Evolutionary conservation across 1,140 invertebrate genomes (phyloP), one percentile per base, ranked within the genome.

Genomic region (Drosophila sturtevanti): DNA sequence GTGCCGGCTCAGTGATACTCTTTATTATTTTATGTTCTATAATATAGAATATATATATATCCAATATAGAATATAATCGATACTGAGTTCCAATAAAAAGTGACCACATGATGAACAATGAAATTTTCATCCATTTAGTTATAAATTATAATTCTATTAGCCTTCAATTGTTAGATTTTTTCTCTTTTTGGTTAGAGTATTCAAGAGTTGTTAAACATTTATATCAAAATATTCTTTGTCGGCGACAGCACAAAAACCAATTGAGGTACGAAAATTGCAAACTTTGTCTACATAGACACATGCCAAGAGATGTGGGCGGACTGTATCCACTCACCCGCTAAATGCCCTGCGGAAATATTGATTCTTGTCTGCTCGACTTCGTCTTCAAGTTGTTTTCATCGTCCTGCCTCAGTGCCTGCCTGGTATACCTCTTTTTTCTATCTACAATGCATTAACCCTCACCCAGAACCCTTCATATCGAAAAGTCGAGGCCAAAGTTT

Each of bases 261-360:
- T 89, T 82, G 82, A 87, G 84, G 82, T 87, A 87, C 84, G 79
- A 89, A 77, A 82, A 71, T 71, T 65, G 59, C 79, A 64, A 87
- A 89, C 84, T 87, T 87, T 87, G 75, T 81, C 81, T 79, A 60
- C 41, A 48, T 48, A 48, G 41, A 48, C 41, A 21, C 41, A 48
- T 64, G 62, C 58, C 63, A 58, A n/a, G 10, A 63, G 72, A 51
- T 61, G 41, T 44, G 68, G 63, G 55, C 21, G 11, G n/a, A 31
- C 27, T 21, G 22, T 54, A 27, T 27, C 27, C 62, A 75, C 38
- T 68, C 51, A 61, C 55, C 55, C 44, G 55, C 56, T 35, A 58
- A 76, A 67, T 63, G 66, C 65, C 71, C 79, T 77, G 44, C 77
- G 73, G 84, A 89, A 89, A 84, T 89, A 89, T 89, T 84, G 84